Conservation (phyloP, 2,113 vertebrate species). For the Ramphastos sulfuratus region DNA sequence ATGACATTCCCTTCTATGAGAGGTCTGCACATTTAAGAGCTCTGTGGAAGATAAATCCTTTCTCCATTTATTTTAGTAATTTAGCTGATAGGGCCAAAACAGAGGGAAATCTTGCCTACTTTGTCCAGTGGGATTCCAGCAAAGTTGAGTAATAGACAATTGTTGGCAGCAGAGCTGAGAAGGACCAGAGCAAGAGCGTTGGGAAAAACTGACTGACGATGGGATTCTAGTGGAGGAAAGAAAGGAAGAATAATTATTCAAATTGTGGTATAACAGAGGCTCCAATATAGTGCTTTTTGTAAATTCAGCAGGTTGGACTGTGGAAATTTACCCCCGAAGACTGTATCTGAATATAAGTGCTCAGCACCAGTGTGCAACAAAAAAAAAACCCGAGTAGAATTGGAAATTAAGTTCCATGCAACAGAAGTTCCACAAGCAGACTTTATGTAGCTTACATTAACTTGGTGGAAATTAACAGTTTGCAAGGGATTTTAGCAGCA, state of each 20-base stretch:
- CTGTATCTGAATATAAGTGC: too few species aligned
- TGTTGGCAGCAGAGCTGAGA: conserved; percentile 90
- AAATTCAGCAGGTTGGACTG: background rate
- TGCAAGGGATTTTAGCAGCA: background rate
- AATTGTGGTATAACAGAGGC: background rate
- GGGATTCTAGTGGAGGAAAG: conserved; percentile 77
- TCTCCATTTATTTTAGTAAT: background rate
- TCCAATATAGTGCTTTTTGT: background rate
- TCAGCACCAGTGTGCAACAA: background rate
- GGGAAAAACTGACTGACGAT: conserved; percentile 96
- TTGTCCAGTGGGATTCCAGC: conserved; percentile 93
- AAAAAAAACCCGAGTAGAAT: background rate
- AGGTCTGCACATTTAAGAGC: rapidly evolving
- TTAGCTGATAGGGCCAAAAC: background rate
- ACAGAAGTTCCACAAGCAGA: background rate
- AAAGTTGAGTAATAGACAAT: conserved; percentile 94
- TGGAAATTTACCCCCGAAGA: background rate
- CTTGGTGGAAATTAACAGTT: background rate
- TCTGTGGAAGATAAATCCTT: background rate
- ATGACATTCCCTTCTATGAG: background rate
- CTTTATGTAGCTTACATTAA: background rate
- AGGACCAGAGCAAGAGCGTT: conserved; percentile 92
- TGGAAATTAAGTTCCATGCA: background rate
- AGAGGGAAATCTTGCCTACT: conserved; percentile 72
- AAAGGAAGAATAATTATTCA: background rate